A percentile compares a stretch with the other conserved stretches of the same genome.
These are phyloP conservation scores for Syngnathus typhle DNA, from an alignment of 2,113 vertebrate genomes.

Conservation along the genomic window DNA sequence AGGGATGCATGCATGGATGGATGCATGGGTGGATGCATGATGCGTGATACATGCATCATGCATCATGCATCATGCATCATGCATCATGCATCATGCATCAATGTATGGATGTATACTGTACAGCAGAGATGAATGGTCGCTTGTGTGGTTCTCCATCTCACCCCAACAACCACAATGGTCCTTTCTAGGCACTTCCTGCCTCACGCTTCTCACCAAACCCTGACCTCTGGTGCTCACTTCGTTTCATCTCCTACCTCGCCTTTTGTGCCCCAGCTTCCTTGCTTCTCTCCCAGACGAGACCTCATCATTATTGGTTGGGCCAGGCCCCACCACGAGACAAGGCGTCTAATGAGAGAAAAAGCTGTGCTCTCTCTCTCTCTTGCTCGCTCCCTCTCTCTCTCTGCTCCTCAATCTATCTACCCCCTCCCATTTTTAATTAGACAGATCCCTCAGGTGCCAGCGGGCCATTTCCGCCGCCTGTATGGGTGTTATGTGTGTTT, in stretches of 20 bases:
- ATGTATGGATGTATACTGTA: too few species aligned
- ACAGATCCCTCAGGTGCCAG: constrained; percentile 71
- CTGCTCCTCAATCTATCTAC: constrained; percentile 9
- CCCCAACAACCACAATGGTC: constrained; percentile 3
- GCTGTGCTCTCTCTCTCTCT: constrained; percentile 50
- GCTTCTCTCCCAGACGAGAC: constrained; percentile 47
- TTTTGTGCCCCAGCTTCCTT: constrained; percentile 10
- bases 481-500: constrained; percentile 67
- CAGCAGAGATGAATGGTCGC: too few species aligned
- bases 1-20: neutral
- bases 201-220: constrained; percentile 38
- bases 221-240: constrained; percentile 39
- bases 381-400: constrained; percentile 8
- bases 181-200: constrained; percentile 27
- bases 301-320: constrained; percentile 67
- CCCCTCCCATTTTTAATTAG: constrained; percentile 72
- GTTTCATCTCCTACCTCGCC: constrained; percentile 35
- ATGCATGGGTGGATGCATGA: too few species aligned
- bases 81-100: too few species aligned
- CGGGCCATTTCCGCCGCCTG: constrained; percentile 73
- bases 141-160: neutral
- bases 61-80: too few species aligned
- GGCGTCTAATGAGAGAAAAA: constrained; percentile 77
- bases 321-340: constrained; percentile 71
- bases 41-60: too few species aligned